These are phyloP conservation scores for Glossophaga mutica DNA, from an alignment of 2,797 vertebrate species.

Conservation along the genomic window DNA sequence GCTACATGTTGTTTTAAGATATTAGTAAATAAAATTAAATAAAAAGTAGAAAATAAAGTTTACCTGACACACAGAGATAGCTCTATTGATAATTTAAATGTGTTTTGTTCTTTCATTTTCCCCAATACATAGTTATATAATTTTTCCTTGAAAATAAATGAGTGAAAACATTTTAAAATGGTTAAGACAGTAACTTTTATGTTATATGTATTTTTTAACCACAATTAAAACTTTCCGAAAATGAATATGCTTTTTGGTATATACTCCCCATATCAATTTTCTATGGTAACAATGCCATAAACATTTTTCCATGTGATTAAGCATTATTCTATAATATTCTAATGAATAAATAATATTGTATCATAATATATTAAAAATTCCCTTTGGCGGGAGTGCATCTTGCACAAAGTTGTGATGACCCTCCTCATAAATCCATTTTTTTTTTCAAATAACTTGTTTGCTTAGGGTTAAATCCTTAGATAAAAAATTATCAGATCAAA, in stretches of 20 bases:
- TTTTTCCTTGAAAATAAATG: background rate
- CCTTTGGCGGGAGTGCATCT: background rate
- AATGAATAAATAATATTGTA: background rate
- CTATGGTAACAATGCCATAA: background rate
- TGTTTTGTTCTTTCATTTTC: background rate
- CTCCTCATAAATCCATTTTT: background rate
- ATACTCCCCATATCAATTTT: background rate
- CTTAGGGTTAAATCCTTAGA: background rate
- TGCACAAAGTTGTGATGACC: background rate
- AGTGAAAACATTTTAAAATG: background rate
- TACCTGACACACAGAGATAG: background rate
- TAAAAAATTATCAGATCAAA: background rate
- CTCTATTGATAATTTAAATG: background rate
- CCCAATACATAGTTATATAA: background rate
- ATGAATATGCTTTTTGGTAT: background rate
- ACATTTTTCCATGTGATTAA: background rate
- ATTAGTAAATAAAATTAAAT: background rate
- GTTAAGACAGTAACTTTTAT: background rate
- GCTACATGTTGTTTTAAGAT: background rate
- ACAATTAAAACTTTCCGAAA: background rate
- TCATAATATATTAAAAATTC: background rate
- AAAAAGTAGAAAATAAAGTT: background rate
- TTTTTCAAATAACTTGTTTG: background rate
- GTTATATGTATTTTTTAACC: background rate
- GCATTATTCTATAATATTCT: background rate